Base-by-base conservation (phyloP, 2,888 invertebrate genomes). In the Strigamia crassipes region DNA sequence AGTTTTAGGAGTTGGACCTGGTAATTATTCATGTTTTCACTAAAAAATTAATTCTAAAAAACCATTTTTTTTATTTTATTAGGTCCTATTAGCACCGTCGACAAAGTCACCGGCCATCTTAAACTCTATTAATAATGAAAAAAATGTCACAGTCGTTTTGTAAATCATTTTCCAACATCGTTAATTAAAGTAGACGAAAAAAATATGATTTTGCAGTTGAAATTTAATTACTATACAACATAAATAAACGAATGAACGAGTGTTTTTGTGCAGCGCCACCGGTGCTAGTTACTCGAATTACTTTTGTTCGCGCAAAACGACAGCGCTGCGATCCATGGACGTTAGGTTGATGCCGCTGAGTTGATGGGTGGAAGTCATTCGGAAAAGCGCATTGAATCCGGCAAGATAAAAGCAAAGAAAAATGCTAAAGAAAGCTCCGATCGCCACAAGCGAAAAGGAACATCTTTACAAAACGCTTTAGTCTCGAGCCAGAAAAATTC, bases 1-100 rank as follows among this genome's bases (percentile, higher is more conserved):
- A 82, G 97, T 97, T 0, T 89, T 97, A 82, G 97, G 95, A 0
- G 91, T 98, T 81, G 98, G 98, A n/a, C 98, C 97, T 79, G 97
- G 87, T 83, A 61, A 27, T 2, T 27, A 2, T 27, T 3, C 1
- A 2, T 27, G 1, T 1, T 27, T 27, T 27, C 15, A 12, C 12
- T 6, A 3, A 51, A 61, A 8, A 18, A n/a, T 61, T 23, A 21
- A 61, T 61, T 61, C 34, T 34, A 34, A 31, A 18, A 27, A 18
- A 77, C 2, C 8, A 38, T 38, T 5, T 38, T 18, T 12, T 51
- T 6, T n/a, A n/a, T 82, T 66, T 81, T 73, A 23, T 42, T 1
- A 83, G 83, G 94, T 4, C 92, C 93, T 61, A 92, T 91, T 85
- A 90, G 91, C 85, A 87, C 92, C 77, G 90, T 97, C 85, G 94